Evolutionary conservation across 2,113 vertebrate genomes (phyloP), one percentile per base, ranked within the genome.

Genomic region (Parus major): DNA sequence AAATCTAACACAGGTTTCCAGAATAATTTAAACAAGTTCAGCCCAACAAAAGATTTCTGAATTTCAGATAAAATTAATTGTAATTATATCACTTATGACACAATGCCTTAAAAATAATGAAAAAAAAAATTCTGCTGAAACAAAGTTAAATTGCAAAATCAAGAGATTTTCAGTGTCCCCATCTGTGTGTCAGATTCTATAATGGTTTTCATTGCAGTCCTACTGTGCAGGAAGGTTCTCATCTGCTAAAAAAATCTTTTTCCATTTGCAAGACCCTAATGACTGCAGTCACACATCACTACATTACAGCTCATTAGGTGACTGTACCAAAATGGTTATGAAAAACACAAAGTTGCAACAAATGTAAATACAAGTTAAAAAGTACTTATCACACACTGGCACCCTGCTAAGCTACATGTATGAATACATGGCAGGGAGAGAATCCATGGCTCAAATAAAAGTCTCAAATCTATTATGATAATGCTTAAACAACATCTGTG

Each of bases 131-230:
- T 16, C 21, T 72, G 31, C 33, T 56, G 39, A 56, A 88, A 53
- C 22, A 60, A 86, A 77, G 23, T 35, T 60, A 73, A 84, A 35
- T 21, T 52, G 31, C 36, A 72, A 76, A 77, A 72, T 33, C 16
- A 31, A 44, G 41, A 82, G 17, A 56, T 11, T 36, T 23, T 9
- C 76, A 35, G 39, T 39, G 49, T 39, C 41, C 53, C 64, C 47
- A 83, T 7, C 41, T 16, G 11, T 12, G 16, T 47, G 41, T 42
- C 75, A 79, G 66, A 56, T 35, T 93, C 22, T 65, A 42, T 42
- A 78, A 3, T 0, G 0, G 7, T 31, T 64, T 90, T 82, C 27
- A 42, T 47, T 10, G 0, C 35, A 53, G 42, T 39, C 33, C 21
- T 64, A 47, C 46, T 5, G 2, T 39, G 36, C 2, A 5, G 25